Evolutionary conservation across 2,888 invertebrate genomes (phyloP).

Genomic region (Elysia crispata): DNA sequence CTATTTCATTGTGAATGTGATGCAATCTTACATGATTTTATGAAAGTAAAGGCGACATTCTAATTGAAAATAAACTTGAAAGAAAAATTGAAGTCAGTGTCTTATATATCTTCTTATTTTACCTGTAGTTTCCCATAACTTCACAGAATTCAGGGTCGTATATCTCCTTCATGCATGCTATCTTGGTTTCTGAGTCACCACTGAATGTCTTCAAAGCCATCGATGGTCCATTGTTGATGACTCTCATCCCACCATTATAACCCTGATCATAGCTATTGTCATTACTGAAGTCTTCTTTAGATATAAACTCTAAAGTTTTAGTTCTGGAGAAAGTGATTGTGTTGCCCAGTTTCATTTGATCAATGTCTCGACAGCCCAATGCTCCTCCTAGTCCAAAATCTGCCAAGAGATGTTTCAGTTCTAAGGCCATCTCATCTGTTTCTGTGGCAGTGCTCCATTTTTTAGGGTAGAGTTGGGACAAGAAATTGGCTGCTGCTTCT

Average conservation of each 20-base stretch:
- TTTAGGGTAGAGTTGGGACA: conserved; percentile 52
- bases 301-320: conserved; percentile 61
- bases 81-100: background rate
- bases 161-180: conserved; percentile 67
- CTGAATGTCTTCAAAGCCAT: conserved; percentile 64
- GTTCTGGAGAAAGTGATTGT: conserved; percentile 56
- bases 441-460: conserved; percentile 65
- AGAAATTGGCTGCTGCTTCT: conserved; percentile 44
- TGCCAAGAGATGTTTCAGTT: conserved; percentile 59
- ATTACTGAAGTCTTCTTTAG: conserved; percentile 31
- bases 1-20: too few relatives aligned
- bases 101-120: background rate
- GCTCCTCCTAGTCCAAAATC: conserved; percentile 62
- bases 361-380: conserved; percentile 66
- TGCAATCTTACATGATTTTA: too few relatives aligned
- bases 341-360: conserved; percentile 55
- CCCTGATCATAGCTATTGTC: conserved; percentile 25
- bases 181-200: conserved; percentile 62
- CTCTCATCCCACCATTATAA: background rate
- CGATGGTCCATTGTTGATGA: conserved; percentile 41
- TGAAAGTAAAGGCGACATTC: too few relatives aligned
- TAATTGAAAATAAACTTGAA: too few relatives aligned
- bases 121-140: conserved; percentile 66
- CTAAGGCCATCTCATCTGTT: conserved; percentile 66
- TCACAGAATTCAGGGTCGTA: conserved; percentile 65